phyloP scores from a whole-genome alignment of 2,888 invertebrate species.

The Drosophila neonasuta region DNA sequence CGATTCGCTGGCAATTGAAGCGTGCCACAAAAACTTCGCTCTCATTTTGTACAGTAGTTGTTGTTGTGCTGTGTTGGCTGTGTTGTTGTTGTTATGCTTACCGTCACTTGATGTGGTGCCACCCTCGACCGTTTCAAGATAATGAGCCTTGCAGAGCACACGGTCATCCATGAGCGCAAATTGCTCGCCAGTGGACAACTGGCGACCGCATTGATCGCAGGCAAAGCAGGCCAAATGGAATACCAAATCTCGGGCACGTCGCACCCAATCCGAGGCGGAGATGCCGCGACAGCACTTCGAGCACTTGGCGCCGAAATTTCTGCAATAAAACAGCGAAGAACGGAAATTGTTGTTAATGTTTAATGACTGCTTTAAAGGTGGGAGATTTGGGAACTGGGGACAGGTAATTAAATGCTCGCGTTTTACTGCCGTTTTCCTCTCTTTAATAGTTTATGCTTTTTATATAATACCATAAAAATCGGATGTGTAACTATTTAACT shows the following conservation, averaged over 20 bases:
- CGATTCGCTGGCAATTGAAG: constrained; percentile 54
- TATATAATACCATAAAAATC: neutral
- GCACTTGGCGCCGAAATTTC: constrained; percentile 98
- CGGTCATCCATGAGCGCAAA: constrained; percentile 97
- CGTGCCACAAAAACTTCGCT: constrained; percentile 39
- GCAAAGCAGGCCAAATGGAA: constrained; percentile 99
- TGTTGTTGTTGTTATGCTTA: constrained; percentile 81
- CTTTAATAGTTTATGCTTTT: neutral
- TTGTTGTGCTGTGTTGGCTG: constrained; percentile 1
- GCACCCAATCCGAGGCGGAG: constrained; percentile 98
- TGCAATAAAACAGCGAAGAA: constrained; percentile 82
- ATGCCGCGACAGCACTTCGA: constrained; percentile 96
- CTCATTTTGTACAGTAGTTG: neutral
- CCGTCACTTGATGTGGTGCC: constrained; percentile 95
- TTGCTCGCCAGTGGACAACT: constrained; percentile 97
- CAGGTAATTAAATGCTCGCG: neutral
- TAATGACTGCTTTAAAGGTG: neutral
- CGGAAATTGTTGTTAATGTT: constrained; percentile 59
- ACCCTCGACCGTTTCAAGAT: constrained; percentile 96
- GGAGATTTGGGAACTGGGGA: neutral
- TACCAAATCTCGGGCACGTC: constrained; percentile 95
- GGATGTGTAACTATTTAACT: neutral
- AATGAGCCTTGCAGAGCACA: constrained; percentile 98
- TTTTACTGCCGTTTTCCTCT: neutral
- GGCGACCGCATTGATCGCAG: constrained; percentile 96